Evolutionary conservation across 2,113 vertebrate species (phyloP).

Genomic region (Syrmaticus mikado): DNA sequence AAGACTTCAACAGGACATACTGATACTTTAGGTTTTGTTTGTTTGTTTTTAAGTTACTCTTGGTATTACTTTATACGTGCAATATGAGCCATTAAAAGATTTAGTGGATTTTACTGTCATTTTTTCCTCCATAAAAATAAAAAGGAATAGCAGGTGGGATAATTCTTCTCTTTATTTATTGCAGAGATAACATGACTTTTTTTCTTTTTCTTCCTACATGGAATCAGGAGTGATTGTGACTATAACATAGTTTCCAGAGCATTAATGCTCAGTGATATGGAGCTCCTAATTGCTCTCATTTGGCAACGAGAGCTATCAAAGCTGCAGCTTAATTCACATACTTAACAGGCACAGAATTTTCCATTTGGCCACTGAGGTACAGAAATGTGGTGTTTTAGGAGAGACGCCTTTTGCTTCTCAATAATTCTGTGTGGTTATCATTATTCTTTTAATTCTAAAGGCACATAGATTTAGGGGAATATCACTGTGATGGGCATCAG

Average conservation of each 20-base stretch:
- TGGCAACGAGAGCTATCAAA: neutral
- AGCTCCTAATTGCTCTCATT: neutral
- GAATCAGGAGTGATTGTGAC: neutral
- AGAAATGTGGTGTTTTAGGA: neutral
- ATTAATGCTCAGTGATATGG: accelerated
- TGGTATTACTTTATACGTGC: neutral
- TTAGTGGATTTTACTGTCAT: neutral
- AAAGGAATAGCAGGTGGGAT: neutral
- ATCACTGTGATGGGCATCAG: slow-evolving; percentile 9
- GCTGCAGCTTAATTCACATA: neutral
- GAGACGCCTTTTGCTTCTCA: slow-evolving; percentile 35
- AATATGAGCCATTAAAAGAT: neutral
- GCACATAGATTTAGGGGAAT: neutral
- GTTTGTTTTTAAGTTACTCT: neutral
- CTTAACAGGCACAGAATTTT: neutral
- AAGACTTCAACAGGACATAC: neutral
- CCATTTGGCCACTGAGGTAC: neutral
- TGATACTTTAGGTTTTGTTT: neutral
- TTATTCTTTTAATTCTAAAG: slow-evolving; percentile 37
- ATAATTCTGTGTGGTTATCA: neutral
- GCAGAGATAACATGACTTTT: neutral
- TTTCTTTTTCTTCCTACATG: neutral
- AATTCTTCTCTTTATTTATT: neutral
- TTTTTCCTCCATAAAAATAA: neutral
- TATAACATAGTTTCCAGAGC: neutral